phyloP scores from a whole-genome alignment of 2,888 invertebrate genomes.

The Cryptocheilus praepositus region DNA sequence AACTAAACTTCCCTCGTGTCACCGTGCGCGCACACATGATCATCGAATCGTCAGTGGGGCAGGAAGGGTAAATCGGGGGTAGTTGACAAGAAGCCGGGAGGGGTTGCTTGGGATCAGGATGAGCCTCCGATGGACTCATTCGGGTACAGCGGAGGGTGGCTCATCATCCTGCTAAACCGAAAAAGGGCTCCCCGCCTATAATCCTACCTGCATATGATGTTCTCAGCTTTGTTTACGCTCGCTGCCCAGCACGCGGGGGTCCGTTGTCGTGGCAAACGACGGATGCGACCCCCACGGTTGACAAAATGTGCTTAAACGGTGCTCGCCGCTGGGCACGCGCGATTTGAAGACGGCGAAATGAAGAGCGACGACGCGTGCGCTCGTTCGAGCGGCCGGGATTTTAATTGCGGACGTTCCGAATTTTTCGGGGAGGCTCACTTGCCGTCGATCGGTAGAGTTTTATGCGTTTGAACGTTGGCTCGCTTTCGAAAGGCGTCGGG shows the following conservation, averaged over 20 bases:
- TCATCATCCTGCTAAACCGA: constrained; percentile 63
- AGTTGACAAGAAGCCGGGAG: constrained; percentile 2
- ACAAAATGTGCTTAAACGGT: constrained; percentile 60
- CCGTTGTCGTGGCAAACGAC: not conserved
- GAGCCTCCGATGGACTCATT: constrained; percentile 57
- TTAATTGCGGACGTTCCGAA: no score
- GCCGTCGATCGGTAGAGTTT: no score
- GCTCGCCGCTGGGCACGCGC: constrained; percentile 21
- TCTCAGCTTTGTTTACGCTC: constrained; percentile 66
- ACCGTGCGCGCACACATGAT: constrained; percentile 7
- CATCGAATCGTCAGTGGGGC: constrained; percentile 30
- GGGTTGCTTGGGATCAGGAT: constrained; percentile 43
- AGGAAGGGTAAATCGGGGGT: no score
- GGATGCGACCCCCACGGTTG: constrained; percentile 22
- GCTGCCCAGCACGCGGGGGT: constrained; percentile 43
- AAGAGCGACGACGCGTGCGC: not conserved
- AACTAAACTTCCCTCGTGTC: constrained; percentile 16
- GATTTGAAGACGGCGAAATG: not conserved
- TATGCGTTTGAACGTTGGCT: no score
- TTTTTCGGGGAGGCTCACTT: no score
- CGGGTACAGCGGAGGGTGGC: constrained; percentile 55
- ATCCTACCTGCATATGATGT: constrained; percentile 75
- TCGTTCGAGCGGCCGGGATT: no score
- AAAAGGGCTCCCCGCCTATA: constrained; percentile 69
- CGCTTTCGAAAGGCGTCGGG: no score